A percentile compares a stretch with the other conserved stretches of the same genome.
These are phyloP conservation scores for Timandra comae DNA, from an alignment of 2,888 invertebrate species.

Conservation along the genomic window DNA sequence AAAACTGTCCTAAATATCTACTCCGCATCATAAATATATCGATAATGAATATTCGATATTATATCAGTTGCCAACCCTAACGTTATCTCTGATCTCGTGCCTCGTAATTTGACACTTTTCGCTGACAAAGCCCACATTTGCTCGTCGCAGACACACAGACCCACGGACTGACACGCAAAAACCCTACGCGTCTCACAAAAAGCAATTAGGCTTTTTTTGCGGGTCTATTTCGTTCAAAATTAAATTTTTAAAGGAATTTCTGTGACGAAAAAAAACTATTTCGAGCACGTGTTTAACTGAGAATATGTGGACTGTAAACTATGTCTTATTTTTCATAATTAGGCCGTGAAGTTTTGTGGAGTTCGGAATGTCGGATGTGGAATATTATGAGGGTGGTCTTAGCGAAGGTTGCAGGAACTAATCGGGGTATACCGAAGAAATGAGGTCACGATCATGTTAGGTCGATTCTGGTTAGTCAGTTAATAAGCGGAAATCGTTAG, in stretches of 20 bases:
- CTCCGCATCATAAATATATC: no score
- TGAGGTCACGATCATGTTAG: slow-evolving; percentile 1
- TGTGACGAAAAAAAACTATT: slow-evolving; percentile 36
- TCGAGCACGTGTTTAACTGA: slow-evolving; percentile 64
- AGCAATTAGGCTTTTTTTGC: slow-evolving; percentile 73
- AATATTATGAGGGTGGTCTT: slow-evolving; percentile 53
- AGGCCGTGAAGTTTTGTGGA: slow-evolving; percentile 59
- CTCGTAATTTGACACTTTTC: slow-evolving; percentile 76
- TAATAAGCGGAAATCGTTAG: background rate
- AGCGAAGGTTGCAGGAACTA: slow-evolving; percentile 27
- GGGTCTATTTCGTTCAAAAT: slow-evolving; percentile 51
- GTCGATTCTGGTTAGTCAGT: slow-evolving; percentile 1
- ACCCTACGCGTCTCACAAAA: slow-evolving; percentile 64
- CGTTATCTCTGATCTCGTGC: slow-evolving; percentile 68
- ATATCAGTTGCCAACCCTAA: slow-evolving; percentile 57
- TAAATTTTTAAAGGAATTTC: slow-evolving; percentile 68
- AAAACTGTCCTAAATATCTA: no score
- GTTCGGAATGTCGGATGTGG: slow-evolving; percentile 30
- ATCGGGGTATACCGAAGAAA: slow-evolving; percentile 12
- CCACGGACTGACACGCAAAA: slow-evolving; percentile 57
- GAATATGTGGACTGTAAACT: slow-evolving; percentile 57
- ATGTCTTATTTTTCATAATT: slow-evolving; percentile 75
- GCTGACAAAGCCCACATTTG: slow-evolving; percentile 74
- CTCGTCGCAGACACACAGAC: slow-evolving; percentile 49
- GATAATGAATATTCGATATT: no score